Conservation (phyloP, 2,797 vertebrate species). For the Ficedula albicollis region DNA sequence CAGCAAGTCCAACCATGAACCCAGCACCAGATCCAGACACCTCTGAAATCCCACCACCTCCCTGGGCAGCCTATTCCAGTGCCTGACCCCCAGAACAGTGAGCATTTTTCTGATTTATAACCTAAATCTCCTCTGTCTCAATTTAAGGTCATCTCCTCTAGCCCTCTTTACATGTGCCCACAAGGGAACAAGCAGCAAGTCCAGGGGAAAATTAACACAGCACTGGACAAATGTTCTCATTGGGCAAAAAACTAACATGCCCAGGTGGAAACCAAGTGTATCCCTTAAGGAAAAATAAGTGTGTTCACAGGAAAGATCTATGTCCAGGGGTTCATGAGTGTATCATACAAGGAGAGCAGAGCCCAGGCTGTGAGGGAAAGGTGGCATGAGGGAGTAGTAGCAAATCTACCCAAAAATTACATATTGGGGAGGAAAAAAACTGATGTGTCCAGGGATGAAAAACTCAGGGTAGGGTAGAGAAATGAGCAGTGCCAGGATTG, state of each 20-base stretch:
- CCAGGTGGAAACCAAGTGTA: not conserved
- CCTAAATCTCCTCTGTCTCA: not conserved
- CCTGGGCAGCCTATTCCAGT: not conserved
- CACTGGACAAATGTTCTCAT: not conserved
- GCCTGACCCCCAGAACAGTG: not conserved
- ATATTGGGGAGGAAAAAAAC: fast-evolving
- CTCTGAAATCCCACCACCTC: not conserved
- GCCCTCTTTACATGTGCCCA: too few species aligned
- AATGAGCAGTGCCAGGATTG: not conserved
- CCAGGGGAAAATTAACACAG: not conserved
- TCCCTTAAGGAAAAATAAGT: not conserved
- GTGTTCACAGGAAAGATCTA: fast-evolving
- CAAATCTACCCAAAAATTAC: fast-evolving
- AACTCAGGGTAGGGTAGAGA: not conserved
- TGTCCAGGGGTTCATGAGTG: fast-evolving
- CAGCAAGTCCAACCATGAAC: not conserved
- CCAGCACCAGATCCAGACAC: not conserved
- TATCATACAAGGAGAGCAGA: fast-evolving
- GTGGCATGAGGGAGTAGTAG: fast-evolving
- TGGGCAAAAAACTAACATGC: fast-evolving
- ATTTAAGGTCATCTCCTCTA: not conserved
- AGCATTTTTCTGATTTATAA: fast-evolving
- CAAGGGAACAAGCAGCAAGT: not conserved
- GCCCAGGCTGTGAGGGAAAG: not conserved
- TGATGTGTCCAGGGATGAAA: not conserved